phyloP scores from a whole-genome alignment of 1,140 invertebrate species.

The Bradynema listronoti region DNA sequence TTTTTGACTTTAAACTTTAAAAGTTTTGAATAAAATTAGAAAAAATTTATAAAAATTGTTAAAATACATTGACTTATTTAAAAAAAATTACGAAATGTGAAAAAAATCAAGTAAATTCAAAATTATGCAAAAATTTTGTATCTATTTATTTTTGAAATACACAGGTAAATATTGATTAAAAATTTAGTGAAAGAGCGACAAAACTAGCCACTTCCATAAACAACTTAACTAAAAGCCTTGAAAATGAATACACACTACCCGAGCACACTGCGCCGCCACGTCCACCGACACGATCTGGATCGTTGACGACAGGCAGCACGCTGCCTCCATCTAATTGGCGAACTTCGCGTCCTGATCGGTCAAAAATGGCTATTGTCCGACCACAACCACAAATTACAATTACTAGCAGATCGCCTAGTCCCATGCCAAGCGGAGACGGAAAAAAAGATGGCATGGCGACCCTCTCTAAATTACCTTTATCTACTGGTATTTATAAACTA shows the following conservation, averaged over 20 bases:
- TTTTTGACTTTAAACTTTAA: too few relatives aligned
- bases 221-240: too few relatives aligned
- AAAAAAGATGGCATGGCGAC: slow-evolving; percentile 10
- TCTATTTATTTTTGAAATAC: slow-evolving; percentile 15
- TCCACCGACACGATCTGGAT: not conserved
- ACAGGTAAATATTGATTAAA: slow-evolving; percentile 3
- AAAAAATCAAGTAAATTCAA: too few relatives aligned
- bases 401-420: slow-evolving; percentile 31
- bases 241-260: slow-evolving; percentile 4
- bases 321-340: slow-evolving; percentile 10
- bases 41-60: too few relatives aligned
- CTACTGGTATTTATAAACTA: slow-evolving; percentile 20
- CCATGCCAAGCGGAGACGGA: slow-evolving; percentile 29
- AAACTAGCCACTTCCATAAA: not conserved
- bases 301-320: slow-evolving; percentile 1
- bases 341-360: not conserved
- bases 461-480: slow-evolving; percentile 27
- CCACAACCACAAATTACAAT: slow-evolving; percentile 43
- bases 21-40: too few relatives aligned
- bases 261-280: not conserved
- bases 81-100: too few relatives aligned
- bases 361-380: slow-evolving; percentile 43
- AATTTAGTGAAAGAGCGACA: not conserved
- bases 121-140: too few relatives aligned
- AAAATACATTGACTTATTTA: too few relatives aligned